These are phyloP conservation scores for Drosophila rellima DNA, from an alignment of 2,888 invertebrate genomes.

Conservation along the genomic window DNA sequence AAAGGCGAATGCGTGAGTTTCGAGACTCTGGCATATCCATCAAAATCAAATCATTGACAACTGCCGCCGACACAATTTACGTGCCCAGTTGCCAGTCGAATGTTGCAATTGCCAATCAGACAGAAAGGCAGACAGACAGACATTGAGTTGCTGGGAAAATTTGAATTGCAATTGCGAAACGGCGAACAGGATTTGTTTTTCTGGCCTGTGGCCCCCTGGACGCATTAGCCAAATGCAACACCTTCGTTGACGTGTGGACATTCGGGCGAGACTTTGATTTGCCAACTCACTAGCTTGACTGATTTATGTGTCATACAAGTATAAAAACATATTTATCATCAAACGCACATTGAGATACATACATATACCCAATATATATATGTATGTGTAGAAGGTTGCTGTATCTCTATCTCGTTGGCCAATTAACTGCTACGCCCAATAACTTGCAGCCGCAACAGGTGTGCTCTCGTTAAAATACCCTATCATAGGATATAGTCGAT, in stretches of 20 bases:
- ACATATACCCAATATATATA: not conserved
- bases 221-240: conserved; percentile 72
- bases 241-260: conserved; percentile 58
- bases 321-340: conserved; percentile 15
- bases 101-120: conserved; percentile 26
- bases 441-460: conserved; percentile 51
- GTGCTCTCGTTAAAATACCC: conserved; percentile 37
- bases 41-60: conserved; percentile 61
- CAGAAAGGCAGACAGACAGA: conserved; percentile 5
- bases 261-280: conserved; percentile 64
- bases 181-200: conserved; percentile 49
- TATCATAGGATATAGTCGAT: not conserved
- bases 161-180: conserved; percentile 55
- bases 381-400: conserved; percentile 20
- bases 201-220: conserved; percentile 13
- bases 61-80: conserved; percentile 27
- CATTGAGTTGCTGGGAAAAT: conserved; percentile 23
- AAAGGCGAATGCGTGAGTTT: not conserved
- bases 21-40: conserved; percentile 51
- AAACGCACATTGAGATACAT: not conserved
- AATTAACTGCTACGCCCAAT: conserved; percentile 72
- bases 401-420: conserved; percentile 39
- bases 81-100: not conserved
- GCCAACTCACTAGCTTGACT: conserved; percentile 64
- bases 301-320: conserved; percentile 57